These are phyloP conservation scores for Forpus xanthops DNA, from an alignment of 2,797 vertebrate genomes.

Conservation along the genomic window DNA sequence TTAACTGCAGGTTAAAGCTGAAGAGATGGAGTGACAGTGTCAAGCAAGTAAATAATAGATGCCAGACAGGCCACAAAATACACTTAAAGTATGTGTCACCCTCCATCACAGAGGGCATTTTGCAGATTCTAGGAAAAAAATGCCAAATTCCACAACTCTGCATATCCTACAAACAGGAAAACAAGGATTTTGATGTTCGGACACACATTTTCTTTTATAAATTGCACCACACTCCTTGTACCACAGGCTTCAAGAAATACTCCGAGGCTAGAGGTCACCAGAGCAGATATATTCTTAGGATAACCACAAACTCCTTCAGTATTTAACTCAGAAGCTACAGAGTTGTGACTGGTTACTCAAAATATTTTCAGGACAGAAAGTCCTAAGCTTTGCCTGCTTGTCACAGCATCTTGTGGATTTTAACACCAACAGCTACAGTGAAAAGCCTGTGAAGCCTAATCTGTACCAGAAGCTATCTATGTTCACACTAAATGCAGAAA, in stretches of 20 bases:
- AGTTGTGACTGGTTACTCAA: slow-evolving; percentile 21
- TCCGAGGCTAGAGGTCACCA: neutral
- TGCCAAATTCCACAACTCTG: neutral
- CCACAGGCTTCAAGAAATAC: neutral
- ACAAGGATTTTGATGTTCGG: neutral
- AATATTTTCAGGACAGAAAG: slow-evolving; percentile 43
- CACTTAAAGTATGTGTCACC: neutral
- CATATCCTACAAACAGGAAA: neutral
- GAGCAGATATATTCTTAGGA: neutral
- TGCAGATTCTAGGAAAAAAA: neutral
- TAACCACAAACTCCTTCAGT: neutral
- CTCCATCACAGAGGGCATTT: neutral
- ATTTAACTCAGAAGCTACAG: slow-evolving; percentile 1
- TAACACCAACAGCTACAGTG: slow-evolving; percentile 11
- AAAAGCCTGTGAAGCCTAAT: slow-evolving; percentile 10
- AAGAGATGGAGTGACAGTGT: neutral
- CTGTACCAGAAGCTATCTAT: neutral
- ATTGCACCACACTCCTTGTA: neutral
- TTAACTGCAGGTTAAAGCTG: neutral
- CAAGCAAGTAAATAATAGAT: neutral
- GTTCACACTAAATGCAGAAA: neutral
- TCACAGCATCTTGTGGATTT: slow-evolving; percentile 31
- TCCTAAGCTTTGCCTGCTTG: slow-evolving; percentile 10
- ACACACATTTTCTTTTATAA: neutral
- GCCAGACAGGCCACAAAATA: neutral